Evolutionary conservation across 2,113 vertebrate species (phyloP), one percentile per base, ranked within the genome.

Genomic region (Hemicordylus capensis): DNA sequence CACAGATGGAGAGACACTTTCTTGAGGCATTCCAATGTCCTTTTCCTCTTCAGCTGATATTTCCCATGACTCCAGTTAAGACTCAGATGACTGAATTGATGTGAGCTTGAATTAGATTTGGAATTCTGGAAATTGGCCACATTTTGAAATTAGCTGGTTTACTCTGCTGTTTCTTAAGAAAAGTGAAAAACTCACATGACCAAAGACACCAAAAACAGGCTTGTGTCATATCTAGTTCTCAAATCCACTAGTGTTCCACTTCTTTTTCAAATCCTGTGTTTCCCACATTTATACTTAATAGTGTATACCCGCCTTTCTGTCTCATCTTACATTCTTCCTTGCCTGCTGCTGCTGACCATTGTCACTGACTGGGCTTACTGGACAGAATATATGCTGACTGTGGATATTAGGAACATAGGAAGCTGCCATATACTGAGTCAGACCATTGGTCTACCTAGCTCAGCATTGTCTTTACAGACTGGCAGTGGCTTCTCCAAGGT

Each of bases 1-100:
- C 48, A 89, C 89, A 86, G 89, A 78, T 2, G 85, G 80, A 80
- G 80, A 87, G 54, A 51, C 69, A 56, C 61, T 89, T 84, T 87
- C 51, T 72, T 85, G 42, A 88, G 87, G 83, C 87, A 59, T 85
- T 82, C 70, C 89, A 81, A 86, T 86, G 70, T 84, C 72, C 17
- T 12, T 48, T 89, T 61, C 39, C 22, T 70, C 2, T 46, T 46
- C 39, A 78, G 10, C 6, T 63, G 37, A 69, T 39, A 31, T 61
- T 85, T 66, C 15, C 46, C 51, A 28, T 17, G 37, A 39, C 9
- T n/a, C 37, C 56, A 20, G 34, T 61, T 76, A 66, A 44, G 28
- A 67, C 19, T 42, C 11, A 31, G 48, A 77, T 77, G 39, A 69
- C 31, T 37, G 24, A 48, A 37, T 46, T 37, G n/a, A 78, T n/a